Evolutionary conservation across 2,797 vertebrate genomes (phyloP).

Genomic region (Anguilla marmorata): DNA sequence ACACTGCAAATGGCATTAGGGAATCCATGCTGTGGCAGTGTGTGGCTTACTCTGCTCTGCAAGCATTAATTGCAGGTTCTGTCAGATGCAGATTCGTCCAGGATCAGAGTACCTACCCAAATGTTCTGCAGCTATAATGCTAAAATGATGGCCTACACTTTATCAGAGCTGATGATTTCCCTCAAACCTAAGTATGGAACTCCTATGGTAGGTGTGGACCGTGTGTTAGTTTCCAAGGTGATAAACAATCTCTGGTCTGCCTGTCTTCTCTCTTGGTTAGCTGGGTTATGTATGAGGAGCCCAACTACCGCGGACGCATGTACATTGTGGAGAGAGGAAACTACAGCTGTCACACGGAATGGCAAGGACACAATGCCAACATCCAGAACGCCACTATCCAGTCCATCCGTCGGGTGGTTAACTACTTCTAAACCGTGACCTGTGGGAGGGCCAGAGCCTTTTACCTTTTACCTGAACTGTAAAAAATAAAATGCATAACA

Average conservation of each 20-base stretch:
- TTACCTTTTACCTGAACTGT: slow-evolving; percentile 54
- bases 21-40: background rate
- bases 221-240: background rate
- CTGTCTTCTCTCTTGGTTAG: slow-evolving; percentile 57
- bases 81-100: background rate
- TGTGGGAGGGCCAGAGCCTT: slow-evolving; percentile 37
- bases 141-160: background rate
- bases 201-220: background rate
- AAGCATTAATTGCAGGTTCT: background rate
- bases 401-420: slow-evolving; percentile 85
- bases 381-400: slow-evolving; percentile 64
- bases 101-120: background rate
- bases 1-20: background rate
- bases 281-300: slow-evolving; percentile 94
- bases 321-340: slow-evolving; percentile 86
- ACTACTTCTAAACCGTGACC: slow-evolving; percentile 79
- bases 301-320: slow-evolving; percentile 89
- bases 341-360: slow-evolving; percentile 80
- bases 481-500: slow-evolving; percentile 58
- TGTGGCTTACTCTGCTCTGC: background rate
- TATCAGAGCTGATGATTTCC: background rate
- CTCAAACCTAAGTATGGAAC: background rate
- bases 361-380: slow-evolving; percentile 83
- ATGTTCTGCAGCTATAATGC: background rate
- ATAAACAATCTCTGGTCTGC: background rate